These are phyloP conservation scores for Microchrysa polita DNA, from an alignment of 2,888 invertebrate genomes.

Conservation along the genomic window DNA sequence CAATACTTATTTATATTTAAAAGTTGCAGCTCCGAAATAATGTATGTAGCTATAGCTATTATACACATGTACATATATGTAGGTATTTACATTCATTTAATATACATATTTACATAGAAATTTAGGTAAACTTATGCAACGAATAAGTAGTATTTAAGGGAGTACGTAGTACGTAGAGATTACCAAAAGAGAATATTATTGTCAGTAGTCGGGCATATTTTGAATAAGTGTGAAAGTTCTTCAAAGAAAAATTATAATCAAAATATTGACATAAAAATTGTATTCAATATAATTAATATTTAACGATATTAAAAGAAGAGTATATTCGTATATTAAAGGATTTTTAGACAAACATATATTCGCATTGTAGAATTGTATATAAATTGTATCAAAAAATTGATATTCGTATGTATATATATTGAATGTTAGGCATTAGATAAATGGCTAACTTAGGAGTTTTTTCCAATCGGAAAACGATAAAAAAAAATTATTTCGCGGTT, in stretches of 20 bases:
- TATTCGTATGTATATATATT: background rate
- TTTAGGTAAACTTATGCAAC: constrained; percentile 62
- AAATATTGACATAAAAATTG: constrained; percentile 30
- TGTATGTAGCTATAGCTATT: too few species aligned
- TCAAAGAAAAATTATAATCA: constrained; percentile 23
- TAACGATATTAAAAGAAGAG: background rate
- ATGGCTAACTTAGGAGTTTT: too few species aligned
- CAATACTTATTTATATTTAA: background rate
- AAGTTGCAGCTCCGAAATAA: background rate
- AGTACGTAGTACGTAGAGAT: too few species aligned
- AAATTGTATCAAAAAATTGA: background rate
- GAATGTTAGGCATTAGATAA: background rate
- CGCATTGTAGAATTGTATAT: constrained; percentile 1
- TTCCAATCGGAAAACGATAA: too few species aligned
- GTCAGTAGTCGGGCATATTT: constrained; percentile 8
- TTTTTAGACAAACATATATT: constrained; percentile 12
- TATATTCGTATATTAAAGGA: constrained; percentile 1
- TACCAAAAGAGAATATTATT: constrained; percentile 18
- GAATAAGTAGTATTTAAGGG: constrained; percentile 64
- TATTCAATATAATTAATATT: constrained; percentile 8
- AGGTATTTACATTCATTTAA: constrained; percentile 14
- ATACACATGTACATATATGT: too few species aligned
- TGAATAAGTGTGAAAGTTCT: constrained; percentile 17
- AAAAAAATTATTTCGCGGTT: too few species aligned
- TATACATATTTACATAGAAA: constrained; percentile 34